These are phyloP conservation scores for Lithobates pipiens DNA, from an alignment of 2,797 vertebrate genomes.

Conservation along the genomic window DNA sequence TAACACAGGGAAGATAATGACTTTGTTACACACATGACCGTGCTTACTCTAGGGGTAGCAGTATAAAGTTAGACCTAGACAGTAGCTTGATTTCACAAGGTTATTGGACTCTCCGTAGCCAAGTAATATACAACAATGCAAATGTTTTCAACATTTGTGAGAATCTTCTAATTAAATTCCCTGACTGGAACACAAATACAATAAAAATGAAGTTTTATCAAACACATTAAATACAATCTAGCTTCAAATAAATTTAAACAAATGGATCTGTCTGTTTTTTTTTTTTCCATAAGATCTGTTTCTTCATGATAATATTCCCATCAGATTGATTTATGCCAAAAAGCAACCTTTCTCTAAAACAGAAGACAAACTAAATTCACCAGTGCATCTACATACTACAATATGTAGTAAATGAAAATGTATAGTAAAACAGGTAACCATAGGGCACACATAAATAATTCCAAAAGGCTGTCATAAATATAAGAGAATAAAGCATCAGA, in stretches of 20 bases:
- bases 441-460: slow-evolving; percentile 17
- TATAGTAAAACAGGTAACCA: slow-evolving; percentile 13
- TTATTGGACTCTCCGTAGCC: slow-evolving; percentile 46
- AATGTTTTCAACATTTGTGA: slow-evolving; percentile 46
- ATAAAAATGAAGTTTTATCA: slow-evolving; percentile 16
- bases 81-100: slow-evolving; percentile 43
- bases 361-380: slow-evolving; percentile 56
- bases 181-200: slow-evolving; percentile 22
- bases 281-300: slow-evolving; percentile 63
- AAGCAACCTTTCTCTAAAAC: slow-evolving; percentile 44
- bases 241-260: slow-evolving; percentile 8
- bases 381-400: slow-evolving; percentile 64
- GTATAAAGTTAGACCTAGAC: slow-evolving; percentile 23
- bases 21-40: slow-evolving; percentile 8
- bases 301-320: slow-evolving; percentile 66
- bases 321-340: slow-evolving; percentile 67
- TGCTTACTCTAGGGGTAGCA: background rate
- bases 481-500: background rate
- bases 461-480: background rate
- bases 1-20: slow-evolving; percentile 33
- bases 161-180: slow-evolving; percentile 33
- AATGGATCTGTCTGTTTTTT: slow-evolving; percentile 44
- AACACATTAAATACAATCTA: slow-evolving; percentile 11
- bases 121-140: slow-evolving; percentile 50
- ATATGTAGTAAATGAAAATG: slow-evolving; percentile 55